Base-by-base conservation (phyloP, 2,797 vertebrate species). In the Cyprinella venusta region DNA sequence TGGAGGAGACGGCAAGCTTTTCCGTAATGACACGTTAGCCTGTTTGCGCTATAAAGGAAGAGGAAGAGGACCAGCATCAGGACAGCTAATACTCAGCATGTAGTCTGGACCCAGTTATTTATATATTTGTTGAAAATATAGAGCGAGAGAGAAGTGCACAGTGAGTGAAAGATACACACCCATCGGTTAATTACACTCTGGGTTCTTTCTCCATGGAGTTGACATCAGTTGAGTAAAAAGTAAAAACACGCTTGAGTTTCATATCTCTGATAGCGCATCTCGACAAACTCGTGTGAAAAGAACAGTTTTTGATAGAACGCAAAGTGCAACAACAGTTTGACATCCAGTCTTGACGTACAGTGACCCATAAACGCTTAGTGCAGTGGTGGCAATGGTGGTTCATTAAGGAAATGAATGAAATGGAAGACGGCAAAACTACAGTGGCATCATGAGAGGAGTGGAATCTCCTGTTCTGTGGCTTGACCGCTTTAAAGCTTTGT, bases 1-100 rank as follows among this genome's bases (percentile, higher is more conserved):
- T 69, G 33, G 19, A 76, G 33, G 6, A 21, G 50, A 81, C 59
- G 10, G 33, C 19, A 69, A 64, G 68, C 38, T 80, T 87, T 78
- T 84, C 79, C 16, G 1, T 84, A 85, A 88, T 87, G 76, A 87
- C 77, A 80, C 4, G 61, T 84, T 76, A 63, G 65, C 12, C 54
- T 71, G 84, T 83, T 81, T 67, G 40, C 26, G 42, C 75, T 65
- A 77, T 74, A n/a, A 85, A 76, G 63, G 84, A 88, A 86, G 64
- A 83, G 85, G 87, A 87, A 88, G 88, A 68, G 45, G 80, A 82
- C 38, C 21, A 61, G 38, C 24, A 69, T 77, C 82, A 72, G 72
- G 50, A 74, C 56, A 86, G 74, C 74, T 79, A 85, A 83, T 26
- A 40, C 74, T 67, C 24, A 85, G 77, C 63, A 79, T 16, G n/a